Conservation (phyloP, 2,797 vertebrate species). For the Myotis pilosus region DNA sequence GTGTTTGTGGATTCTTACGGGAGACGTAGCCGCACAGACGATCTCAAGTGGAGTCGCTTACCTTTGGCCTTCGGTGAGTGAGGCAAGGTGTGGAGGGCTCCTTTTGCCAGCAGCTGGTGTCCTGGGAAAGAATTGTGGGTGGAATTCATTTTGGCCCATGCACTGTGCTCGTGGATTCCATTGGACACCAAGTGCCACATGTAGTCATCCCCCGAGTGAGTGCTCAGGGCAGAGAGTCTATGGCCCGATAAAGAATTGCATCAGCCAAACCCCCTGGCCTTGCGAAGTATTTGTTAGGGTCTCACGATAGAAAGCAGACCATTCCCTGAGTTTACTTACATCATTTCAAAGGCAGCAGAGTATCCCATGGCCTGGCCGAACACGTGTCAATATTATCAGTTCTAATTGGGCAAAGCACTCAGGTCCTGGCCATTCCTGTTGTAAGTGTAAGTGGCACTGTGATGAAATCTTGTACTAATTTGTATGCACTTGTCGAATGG, state of each 20-base stretch:
- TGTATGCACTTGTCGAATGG: neutral
- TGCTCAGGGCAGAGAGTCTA: neutral
- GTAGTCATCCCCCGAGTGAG: neutral
- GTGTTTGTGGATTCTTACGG: slow-evolving; percentile 98
- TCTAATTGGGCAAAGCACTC: neutral
- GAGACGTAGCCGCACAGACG: slow-evolving; percentile 94
- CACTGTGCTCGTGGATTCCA: neutral
- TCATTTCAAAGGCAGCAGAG: neutral
- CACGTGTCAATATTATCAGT: neutral
- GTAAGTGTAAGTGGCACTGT: neutral
- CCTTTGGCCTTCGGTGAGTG: slow-evolving; percentile 95
- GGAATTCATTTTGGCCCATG: neutral
- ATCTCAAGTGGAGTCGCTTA: slow-evolving; percentile 98
- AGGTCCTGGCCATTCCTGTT: neutral
- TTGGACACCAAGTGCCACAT: neutral
- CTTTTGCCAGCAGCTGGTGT: neutral
- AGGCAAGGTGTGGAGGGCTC: neutral
- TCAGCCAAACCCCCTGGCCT: neutral
- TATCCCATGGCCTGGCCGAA: neutral
- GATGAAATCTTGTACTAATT: neutral
- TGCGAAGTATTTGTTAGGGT: slow-evolving; percentile 31
- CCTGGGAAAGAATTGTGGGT: neutral
- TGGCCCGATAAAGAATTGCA: neutral
- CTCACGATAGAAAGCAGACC: neutral
- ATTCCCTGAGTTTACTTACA: neutral